Conservation (phyloP, 2,797 vertebrate genomes). For the Acrossocheilus fasciatus region DNA sequence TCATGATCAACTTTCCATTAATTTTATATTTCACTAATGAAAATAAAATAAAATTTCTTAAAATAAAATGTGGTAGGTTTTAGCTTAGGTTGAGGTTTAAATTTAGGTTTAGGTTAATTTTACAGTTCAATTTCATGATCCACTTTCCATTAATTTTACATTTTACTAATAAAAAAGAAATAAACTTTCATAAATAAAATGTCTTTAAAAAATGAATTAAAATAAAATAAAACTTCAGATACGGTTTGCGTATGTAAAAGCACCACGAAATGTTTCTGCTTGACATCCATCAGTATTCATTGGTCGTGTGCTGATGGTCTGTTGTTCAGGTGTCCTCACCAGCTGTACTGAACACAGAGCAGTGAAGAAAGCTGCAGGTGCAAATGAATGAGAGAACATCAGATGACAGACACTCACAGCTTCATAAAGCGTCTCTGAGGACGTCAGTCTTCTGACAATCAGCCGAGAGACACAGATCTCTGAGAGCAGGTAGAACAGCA, state of each 20-base stretch:
- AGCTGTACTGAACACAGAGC: conserved; percentile 74
- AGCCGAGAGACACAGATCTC: conserved; percentile 77
- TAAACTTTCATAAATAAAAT: not conserved
- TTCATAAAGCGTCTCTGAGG: conserved; percentile 94
- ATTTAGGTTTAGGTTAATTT: too few species aligned
- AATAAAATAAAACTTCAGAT: not conserved
- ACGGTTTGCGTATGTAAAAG: not conserved
- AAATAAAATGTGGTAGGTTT: too few species aligned
- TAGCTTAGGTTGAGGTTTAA: too few species aligned
- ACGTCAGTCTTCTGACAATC: conserved; percentile 93
- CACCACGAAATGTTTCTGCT: conserved; percentile 59
- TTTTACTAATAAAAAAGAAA: not conserved
- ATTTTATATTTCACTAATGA: not conserved
- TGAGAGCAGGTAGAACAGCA: conserved; percentile 17
- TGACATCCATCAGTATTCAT: conserved; percentile 94
- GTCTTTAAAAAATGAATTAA: too few species aligned
- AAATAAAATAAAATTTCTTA: not conserved
- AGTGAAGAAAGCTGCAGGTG: not conserved
- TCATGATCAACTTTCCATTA: not conserved
- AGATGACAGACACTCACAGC: conserved; percentile 80
- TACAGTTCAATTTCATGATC: too few species aligned
- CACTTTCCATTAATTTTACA: not conserved
- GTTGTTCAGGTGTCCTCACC: conserved; percentile 91
- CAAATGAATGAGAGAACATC: not conserved
- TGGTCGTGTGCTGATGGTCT: conserved; percentile 86